phyloP scores from a whole-genome alignment of 2,113 vertebrate genomes.

The Henicopernis longicauda region DNA sequence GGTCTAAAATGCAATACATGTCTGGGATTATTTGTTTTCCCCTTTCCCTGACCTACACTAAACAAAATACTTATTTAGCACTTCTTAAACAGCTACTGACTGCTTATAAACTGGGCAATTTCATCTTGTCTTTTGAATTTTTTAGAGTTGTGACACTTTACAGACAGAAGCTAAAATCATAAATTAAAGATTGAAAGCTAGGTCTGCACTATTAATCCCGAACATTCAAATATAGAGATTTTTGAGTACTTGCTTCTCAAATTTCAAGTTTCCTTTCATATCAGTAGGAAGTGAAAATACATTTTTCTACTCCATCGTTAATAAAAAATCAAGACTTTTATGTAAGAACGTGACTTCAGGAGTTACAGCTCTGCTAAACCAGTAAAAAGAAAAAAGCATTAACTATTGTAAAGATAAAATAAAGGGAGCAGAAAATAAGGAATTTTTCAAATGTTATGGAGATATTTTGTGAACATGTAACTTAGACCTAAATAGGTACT shows the following conservation, averaged over 20 bases:
- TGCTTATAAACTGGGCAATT: not conserved
- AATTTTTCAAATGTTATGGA: not conserved
- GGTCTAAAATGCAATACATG: not conserved
- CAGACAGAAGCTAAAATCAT: not conserved
- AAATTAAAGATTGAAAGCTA: not conserved
- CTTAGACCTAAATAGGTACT: not conserved
- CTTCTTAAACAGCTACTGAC: not conserved
- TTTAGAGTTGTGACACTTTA: not conserved
- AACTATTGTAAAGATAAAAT: not conserved
- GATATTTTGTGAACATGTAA: not conserved
- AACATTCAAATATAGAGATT: not conserved
- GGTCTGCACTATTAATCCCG: not conserved
- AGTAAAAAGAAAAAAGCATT: not conserved
- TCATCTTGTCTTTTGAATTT: not conserved
- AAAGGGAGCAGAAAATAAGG: not conserved
- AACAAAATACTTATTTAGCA: not conserved
- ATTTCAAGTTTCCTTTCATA: not conserved
- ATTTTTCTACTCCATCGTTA: not conserved
- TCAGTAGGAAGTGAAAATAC: not conserved
- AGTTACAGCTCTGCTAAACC: not conserved
- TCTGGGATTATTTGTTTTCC: not conserved
- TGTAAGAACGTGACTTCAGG: not conserved
- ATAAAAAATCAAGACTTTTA: not conserved
- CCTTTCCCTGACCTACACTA: not conserved
- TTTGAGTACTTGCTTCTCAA: not conserved